These are phyloP conservation scores for Oncorhynchus clarkii DNA, from an alignment of 2,113 vertebrate genomes.

Conservation along the genomic window DNA sequence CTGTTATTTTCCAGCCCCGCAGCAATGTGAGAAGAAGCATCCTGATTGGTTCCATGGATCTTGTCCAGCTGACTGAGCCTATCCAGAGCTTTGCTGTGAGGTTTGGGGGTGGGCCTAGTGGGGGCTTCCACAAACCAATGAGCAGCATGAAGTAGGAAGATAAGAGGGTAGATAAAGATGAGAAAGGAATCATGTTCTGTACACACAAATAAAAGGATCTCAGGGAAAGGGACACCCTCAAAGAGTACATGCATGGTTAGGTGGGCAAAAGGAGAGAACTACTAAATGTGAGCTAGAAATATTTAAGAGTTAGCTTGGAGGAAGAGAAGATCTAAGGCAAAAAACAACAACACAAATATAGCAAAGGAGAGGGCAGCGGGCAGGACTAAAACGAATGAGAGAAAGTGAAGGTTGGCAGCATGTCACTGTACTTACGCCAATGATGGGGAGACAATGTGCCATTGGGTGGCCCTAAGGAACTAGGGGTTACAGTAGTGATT, in stretches of 20 bases:
- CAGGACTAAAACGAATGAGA: no score
- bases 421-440: no score
- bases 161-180: neutral
- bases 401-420: no score
- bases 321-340: neutral
- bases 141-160: conserved; percentile 12
- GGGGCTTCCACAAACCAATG: conserved; percentile 36
- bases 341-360: no score
- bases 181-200: neutral
- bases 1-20: neutral
- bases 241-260: neutral
- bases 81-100: conserved; percentile 66
- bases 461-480: no score
- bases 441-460: no score
- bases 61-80: conserved; percentile 55
- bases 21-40: neutral
- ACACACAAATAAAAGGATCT: neutral
- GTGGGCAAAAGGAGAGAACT: neutral
- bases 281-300: neutral
- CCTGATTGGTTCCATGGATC: conserved; percentile 48
- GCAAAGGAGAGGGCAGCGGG: no score
- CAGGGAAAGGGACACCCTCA: no score
- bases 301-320: neutral
- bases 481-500: no score
- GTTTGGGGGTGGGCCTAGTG: conserved; percentile 63